Evolutionary conservation across 2,888 invertebrate genomes (phyloP), one percentile per base, ranked within the genome.

Genomic region (Dioctria linearis): DNA sequence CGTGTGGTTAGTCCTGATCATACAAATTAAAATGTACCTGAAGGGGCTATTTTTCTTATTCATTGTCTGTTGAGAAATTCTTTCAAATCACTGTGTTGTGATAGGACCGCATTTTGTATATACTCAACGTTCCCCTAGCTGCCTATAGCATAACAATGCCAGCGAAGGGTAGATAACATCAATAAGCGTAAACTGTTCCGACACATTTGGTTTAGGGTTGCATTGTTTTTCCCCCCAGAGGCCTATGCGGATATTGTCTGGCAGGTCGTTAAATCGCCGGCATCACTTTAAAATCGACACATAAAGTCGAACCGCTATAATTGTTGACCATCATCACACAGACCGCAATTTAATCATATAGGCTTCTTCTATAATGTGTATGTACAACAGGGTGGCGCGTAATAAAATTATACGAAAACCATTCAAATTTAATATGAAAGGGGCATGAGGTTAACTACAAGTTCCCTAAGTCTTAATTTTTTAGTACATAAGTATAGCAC

Each of bases 171-270:
- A 54, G 54, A 54, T 54, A 54, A 8, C 11, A 54, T 54, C 54
- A 54, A 54, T 54, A n/a, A 54, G 11, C 6, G n/a, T 13, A 51
- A n/a, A 73, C 54, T 8, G 59, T 13, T n/a, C 3, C 57, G 57
- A 42, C 59, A 66, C 42, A 73, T 73, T 57, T 73, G 57, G 73
- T 13, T 40, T 42, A 73, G 73, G 73, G 59, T 59, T 73, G 73
- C 54, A 46, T 51, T 73, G 57, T 49, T 43, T 67, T n/a, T n/a
- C n/a, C n/a, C 59, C 40, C 59, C 57, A 8, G n/a, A n/a, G 13
- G 54, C 11, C 54, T 6, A 54, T 54, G 54, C 25, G 25, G 11
- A 54, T 11, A 54, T n/a, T 54, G 54, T n/a, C 54, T 54, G 54
- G 4, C 6, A n/a, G 11, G 11, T 54, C 54, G n/a, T 54, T 11